Evolutionary conservation across 2,888 invertebrate genomes (phyloP).

Genomic region (Anoplius nigerrimus): DNA sequence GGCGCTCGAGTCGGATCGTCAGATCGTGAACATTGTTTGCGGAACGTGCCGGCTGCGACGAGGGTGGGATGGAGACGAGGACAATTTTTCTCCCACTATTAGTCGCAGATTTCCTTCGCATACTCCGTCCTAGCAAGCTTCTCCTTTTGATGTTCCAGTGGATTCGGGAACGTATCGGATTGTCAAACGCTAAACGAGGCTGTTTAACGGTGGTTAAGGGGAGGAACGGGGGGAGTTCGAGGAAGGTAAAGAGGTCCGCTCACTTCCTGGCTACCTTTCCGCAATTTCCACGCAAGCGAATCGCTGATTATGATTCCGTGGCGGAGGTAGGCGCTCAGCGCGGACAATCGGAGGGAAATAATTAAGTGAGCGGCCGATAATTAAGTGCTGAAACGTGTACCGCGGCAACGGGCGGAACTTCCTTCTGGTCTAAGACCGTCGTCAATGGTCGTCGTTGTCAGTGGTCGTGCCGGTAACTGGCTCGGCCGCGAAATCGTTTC

Average conservation of each 20-base stretch:
- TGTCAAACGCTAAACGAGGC: slow-evolving; percentile 39
- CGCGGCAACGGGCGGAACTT: slow-evolving; percentile 22
- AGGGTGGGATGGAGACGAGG: no score
- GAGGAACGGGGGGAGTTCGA: slow-evolving; percentile 10
- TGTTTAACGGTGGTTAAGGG: slow-evolving; percentile 18
- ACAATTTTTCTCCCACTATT: slow-evolving; percentile 25
- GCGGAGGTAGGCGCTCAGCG: slow-evolving; percentile 8
- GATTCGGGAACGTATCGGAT: slow-evolving; percentile 34
- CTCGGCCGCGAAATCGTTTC: no score
- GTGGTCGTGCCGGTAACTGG: slow-evolving; percentile 1
- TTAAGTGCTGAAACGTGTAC: slow-evolving; percentile 51
- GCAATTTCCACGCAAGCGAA: slow-evolving; percentile 45
- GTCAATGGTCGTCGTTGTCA: no score
- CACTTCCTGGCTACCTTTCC: slow-evolving; percentile 43
- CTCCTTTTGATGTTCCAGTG: background rate
- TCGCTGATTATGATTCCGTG: slow-evolving; percentile 39
- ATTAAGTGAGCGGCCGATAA: slow-evolving; percentile 51
- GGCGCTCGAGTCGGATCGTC: slow-evolving; percentile 33
- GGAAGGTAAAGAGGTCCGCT: slow-evolving; percentile 10
- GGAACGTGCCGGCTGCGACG: slow-evolving; percentile 44
- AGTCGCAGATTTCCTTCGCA: background rate
- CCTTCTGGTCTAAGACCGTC: no score
- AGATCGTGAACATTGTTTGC: slow-evolving; percentile 44
- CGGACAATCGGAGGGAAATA: slow-evolving; percentile 47
- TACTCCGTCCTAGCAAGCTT: background rate